Evolutionary conservation across 1,140 invertebrate genomes (phyloP).

Genomic region (Nephila pilipes): DNA sequence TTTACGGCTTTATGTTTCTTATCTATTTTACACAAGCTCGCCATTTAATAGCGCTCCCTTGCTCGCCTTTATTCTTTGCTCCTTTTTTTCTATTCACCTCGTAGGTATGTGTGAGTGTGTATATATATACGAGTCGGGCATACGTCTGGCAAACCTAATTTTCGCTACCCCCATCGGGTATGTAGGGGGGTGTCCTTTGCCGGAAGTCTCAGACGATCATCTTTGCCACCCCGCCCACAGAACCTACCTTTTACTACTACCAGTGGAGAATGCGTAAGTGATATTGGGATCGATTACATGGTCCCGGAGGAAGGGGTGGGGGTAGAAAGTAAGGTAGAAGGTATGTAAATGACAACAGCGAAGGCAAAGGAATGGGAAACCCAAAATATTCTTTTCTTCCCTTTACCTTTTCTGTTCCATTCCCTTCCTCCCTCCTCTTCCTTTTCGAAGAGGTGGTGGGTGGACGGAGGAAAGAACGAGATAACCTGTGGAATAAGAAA

Average conservation of each 20-base stretch:
- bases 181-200: background rate
- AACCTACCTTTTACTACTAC: conserved; percentile 9
- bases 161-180: background rate
- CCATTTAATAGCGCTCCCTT: conserved; percentile 43
- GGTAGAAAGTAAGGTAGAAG: background rate
- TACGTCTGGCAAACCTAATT: conserved; percentile 54
- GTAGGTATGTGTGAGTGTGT: background rate
- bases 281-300: conserved; percentile 58
- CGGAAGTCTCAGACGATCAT: conserved; percentile 17
- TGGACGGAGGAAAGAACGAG: conserved; percentile 3
- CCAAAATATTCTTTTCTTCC: conserved; percentile 31
- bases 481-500: conserved; percentile 76
- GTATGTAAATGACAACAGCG: conserved; percentile 59
- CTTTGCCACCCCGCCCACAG: background rate
- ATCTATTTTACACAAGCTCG: conserved; percentile 56
- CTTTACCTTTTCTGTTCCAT: conserved; percentile 18
- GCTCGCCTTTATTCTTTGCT: background rate
- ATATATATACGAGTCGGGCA: background rate
- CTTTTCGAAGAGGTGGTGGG: background rate
- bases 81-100: background rate
- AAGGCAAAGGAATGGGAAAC: conserved; percentile 28
- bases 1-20: conserved; percentile 62
- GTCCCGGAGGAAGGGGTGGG: background rate
- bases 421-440: background rate
- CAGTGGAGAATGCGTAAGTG: conserved; percentile 59